phyloP scores from a whole-genome alignment of 2,888 invertebrate genomes.

The Diplazon laetatorius region DNA sequence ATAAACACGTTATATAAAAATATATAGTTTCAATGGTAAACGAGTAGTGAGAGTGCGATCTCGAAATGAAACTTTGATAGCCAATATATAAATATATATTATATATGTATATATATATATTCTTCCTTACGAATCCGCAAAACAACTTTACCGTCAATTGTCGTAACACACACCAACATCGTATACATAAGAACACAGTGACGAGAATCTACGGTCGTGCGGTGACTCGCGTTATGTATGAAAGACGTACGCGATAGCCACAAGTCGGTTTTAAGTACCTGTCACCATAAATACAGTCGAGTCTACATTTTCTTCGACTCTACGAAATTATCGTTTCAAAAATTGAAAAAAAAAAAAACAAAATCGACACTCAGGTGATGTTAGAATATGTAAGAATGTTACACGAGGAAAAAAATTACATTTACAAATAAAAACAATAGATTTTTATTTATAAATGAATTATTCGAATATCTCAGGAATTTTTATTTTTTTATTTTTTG shows the following conservation, averaged over 20 bases:
- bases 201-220: constrained; percentile 24
- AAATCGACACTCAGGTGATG: no score
- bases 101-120: no score
- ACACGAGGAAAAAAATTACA: no score
- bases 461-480: no score
- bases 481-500: no score
- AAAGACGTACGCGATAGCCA: neutral
- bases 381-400: no score
- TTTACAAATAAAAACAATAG: no score
- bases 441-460: no score
- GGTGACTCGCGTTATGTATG: neutral
- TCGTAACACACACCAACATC: constrained; percentile 29
- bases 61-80: constrained; percentile 48
- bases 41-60: constrained; percentile 42
- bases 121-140: constrained; percentile 38
- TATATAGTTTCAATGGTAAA: neutral
- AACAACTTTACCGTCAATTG: constrained; percentile 9
- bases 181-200: neutral
- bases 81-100: no score
- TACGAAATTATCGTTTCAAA: no score
- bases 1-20: neutral
- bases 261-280: neutral
- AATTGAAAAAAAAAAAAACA: no score
- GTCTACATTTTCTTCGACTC: neutral
- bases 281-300: no score